These are phyloP conservation scores for Eumaeus atala DNA, from an alignment of 1,140 invertebrate species.

Conservation along the genomic window DNA sequence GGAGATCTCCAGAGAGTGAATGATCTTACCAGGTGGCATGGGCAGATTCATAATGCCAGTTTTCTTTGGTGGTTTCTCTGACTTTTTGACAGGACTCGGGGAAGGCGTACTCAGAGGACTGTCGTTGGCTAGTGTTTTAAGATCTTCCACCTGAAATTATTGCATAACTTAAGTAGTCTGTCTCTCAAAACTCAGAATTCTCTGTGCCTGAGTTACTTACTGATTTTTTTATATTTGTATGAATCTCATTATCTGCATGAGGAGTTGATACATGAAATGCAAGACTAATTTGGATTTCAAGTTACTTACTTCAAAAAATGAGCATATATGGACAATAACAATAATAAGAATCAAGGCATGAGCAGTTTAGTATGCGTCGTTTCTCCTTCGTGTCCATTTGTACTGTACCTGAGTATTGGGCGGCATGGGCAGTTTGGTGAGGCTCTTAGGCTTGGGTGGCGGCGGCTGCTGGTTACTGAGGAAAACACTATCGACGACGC, in stretches of 20 bases:
- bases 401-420: constrained; percentile 84
- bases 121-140: constrained; percentile 79
- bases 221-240: too few species aligned
- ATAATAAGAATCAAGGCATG: too few species aligned
- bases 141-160: constrained; percentile 78
- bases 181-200: too few species aligned
- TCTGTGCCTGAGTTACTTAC: too few species aligned
- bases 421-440: constrained; percentile 86
- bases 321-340: too few species aligned
- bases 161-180: neutral
- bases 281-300: too few species aligned
- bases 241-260: too few species aligned
- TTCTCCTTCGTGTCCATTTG: neutral
- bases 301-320: too few species aligned
- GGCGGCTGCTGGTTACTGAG: constrained; percentile 54
- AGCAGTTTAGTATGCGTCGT: neutral
- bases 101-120: constrained; percentile 80
- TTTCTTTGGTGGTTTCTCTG: constrained; percentile 69
- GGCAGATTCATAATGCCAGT: constrained; percentile 88
- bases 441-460: constrained; percentile 74
- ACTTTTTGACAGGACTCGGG: constrained; percentile 66
- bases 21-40: constrained; percentile 85
- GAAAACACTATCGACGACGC: constrained; percentile 62
- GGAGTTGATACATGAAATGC: too few species aligned
- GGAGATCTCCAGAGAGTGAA: neutral